Evolutionary conservation across 2,113 vertebrate genomes (phyloP), one percentile per base, ranked within the genome.

Genomic region (Mirza zaza): DNA sequence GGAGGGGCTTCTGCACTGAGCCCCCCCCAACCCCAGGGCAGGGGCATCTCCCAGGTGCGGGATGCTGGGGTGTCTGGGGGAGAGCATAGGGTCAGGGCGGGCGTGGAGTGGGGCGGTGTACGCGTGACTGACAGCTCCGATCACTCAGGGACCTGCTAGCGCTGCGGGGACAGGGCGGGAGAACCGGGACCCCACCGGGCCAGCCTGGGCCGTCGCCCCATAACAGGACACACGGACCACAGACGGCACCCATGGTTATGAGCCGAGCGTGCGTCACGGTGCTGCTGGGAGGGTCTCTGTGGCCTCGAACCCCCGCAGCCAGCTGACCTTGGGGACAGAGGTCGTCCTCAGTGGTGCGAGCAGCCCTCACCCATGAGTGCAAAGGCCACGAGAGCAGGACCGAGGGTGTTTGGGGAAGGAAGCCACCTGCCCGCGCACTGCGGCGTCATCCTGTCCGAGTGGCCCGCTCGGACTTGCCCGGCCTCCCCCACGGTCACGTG

Each of bases 341-440:
- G 12, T 23, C 23, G 36, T 39, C n/a, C 36, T 71, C 68, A 11
- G 21, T 20, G 4, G 39, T 71, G 36, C 12, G 68, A 32, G n/a
- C 5, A 0, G 20, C 18, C 10, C 68, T 71, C 2, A 0, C 21
- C n/a, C 20, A 0, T 23, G 68, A 23, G 68, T 10, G 21, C n/a
- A 71, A 71, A 71, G 68, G n/a, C 4, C 36, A 2, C 5, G 8
- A 70, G 68, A 39, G 20, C 68, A 71, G 68, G 39, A 5, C 36
- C 23, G 18, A 36, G 36, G 36, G 3, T 15, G 23, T 71, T 23
- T 39, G 20, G 68, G 23, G 65, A 5, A 34, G 9, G 9, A 39
- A 12, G 67, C 4, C 9, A 8, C 21, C 36, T 25, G 68, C 68
- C 36, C 10, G 20, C 0, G 2, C 4, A 39, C 36, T 1, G 21